Evolutionary conservation across 2,888 invertebrate species (phyloP).

Genomic region (Oscheius sp.): DNA sequence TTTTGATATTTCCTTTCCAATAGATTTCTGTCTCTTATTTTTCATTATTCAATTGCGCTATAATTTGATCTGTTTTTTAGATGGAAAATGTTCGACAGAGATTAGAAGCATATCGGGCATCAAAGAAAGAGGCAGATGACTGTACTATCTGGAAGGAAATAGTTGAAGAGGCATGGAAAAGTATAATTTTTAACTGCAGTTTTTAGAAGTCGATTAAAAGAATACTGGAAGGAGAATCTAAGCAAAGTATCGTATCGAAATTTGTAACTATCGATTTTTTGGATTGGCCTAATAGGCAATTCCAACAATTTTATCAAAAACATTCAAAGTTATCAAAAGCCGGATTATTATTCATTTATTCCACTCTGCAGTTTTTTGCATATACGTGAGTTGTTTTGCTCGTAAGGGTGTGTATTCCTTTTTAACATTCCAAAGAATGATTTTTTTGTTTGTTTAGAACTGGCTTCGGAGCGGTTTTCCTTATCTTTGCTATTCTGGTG

Average conservation of each 20-base stretch:
- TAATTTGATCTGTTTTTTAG: neutral
- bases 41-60: neutral
- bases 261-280: neutral
- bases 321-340: neutral
- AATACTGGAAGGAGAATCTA: neutral
- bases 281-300: conserved; percentile 1
- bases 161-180: neutral
- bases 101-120: conserved; percentile 10
- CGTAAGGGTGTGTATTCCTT: no score
- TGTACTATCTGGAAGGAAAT: neutral
- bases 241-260: neutral
- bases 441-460: conserved; percentile 68
- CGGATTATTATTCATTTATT: neutral
- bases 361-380: neutral
- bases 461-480: conserved; percentile 90
- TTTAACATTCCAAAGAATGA: neutral
- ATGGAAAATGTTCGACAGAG: neutral
- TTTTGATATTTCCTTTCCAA: no score
- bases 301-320: neutral
- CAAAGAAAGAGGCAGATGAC: neutral
- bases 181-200: neutral
- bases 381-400: conserved; percentile 6
- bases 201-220: neutral
- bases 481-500: conserved; percentile 81
- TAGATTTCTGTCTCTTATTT: no score